Base-by-base conservation (phyloP, 2,797 vertebrate genomes). In the Serranus cabrilla region DNA sequence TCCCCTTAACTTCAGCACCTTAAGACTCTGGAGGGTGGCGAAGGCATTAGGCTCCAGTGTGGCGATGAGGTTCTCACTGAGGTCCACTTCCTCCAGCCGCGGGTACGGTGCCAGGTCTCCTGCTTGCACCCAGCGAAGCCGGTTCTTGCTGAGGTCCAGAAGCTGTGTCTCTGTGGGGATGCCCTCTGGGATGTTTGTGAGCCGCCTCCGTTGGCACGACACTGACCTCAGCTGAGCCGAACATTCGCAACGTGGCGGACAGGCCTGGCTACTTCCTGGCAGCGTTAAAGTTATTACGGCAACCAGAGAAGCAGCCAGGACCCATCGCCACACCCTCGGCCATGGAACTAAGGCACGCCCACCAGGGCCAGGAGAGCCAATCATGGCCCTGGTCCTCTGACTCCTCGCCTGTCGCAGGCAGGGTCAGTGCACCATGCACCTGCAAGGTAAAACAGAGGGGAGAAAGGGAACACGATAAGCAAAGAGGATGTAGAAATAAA, bases 1-100 rank as follows among this genome's bases (percentile, higher is more conserved):
- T 1, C 95, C 96, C 0, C 97, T 92, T 54, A 99, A 93, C 80
- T 96, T 95, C 86, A 99, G 87, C 27, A 94, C 94, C 77, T 96
- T 97, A 72, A 99, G 95, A 90, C 91, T 94, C 51, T 95, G 96
- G 11, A 99, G 95, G 85, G 94, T 92, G 87, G 95, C 94, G 46
- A 99, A 99, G 91, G 98, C 97, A 1, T 98, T 98, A 0, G 97
- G 97, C 92, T 99, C 98, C 88, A 99, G 94, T 12, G 96, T 96
- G 72, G 96, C 92, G 46, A 99, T 97, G 67, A 96, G 94, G 91
- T 99, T 99, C 90, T 99, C 98, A 1, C 97, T 99, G 61, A 99
- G 95, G 80, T 99, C 97, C 74, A 99, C 92, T 85, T 99, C 97
- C 87, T 99, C 98, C 78, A 99, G 94, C 25, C 92, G 92, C 0